These are phyloP conservation scores for Iphiclides podalirius DNA, from an alignment of 2,888 invertebrate species.

Conservation along the genomic window DNA sequence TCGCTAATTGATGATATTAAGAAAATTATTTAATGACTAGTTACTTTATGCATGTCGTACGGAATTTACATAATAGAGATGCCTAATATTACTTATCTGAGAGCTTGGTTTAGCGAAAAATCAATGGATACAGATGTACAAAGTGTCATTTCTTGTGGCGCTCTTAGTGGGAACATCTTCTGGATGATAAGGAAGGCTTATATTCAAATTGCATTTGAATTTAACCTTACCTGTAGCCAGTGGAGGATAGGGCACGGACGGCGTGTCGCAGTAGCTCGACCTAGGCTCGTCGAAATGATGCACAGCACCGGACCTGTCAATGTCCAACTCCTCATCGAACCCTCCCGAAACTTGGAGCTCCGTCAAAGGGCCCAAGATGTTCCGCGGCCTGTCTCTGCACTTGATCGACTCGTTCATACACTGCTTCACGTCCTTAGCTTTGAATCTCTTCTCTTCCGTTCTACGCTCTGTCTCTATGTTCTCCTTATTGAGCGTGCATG, in stretches of 20 bases:
- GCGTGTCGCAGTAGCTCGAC: constrained; percentile 39
- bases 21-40: too few species aligned
- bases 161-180: too few species aligned
- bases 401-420: constrained; percentile 60
- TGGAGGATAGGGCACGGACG: constrained; percentile 47
- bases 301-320: constrained; percentile 61
- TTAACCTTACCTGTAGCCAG: constrained; percentile 55
- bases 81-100: too few species aligned
- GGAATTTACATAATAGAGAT: too few species aligned
- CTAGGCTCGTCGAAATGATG: constrained; percentile 58
- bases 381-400: constrained; percentile 47
- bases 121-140: too few species aligned
- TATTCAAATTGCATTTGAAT: too few species aligned
- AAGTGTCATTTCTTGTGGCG: too few species aligned
- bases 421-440: constrained; percentile 62
- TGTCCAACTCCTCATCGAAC: constrained; percentile 40
- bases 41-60: too few species aligned
- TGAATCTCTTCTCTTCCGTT: constrained; percentile 32
- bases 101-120: too few species aligned
- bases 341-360: constrained; percentile 47
- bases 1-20: too few species aligned
- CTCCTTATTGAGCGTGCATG: constrained; percentile 26
- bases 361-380: constrained; percentile 42
- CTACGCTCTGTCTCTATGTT: constrained; percentile 24
- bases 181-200: too few species aligned